A percentile compares a stretch with the other conserved stretches of the same genome.
phyloP scores from a whole-genome alignment of 2,113 vertebrate genomes.

The Cyprinodon tularosa region DNA sequence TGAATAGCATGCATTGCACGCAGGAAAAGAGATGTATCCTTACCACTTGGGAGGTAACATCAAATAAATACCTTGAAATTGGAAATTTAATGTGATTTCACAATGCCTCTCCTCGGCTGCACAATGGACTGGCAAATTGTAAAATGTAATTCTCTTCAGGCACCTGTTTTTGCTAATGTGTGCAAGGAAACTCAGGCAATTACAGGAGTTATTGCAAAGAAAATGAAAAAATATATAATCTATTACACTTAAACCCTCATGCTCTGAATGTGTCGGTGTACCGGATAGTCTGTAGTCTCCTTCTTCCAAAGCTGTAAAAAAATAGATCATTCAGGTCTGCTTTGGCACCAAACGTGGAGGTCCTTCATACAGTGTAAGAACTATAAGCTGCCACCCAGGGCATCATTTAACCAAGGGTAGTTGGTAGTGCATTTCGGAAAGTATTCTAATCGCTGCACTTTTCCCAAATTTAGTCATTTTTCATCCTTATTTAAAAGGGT shows the following conservation, averaged over 20 bases:
- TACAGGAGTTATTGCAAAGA: conserved; percentile 15
- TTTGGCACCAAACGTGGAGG: conserved; percentile 14
- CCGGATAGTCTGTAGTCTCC: conserved; percentile 29
- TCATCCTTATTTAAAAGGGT: too few species aligned
- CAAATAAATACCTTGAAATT: conserved; percentile 61
- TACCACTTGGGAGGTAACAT: not conserved
- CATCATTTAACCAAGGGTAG: too few species aligned
- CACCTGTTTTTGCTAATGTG: not conserved
- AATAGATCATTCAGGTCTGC: conserved; percentile 45
- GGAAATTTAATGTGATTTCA: conserved; percentile 53
- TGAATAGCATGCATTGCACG: not conserved
- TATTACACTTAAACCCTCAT: conserved; percentile 19
- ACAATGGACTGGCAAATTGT: conserved; percentile 7
- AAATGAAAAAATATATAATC: conserved; percentile 21
- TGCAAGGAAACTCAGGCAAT: conserved; percentile 5
- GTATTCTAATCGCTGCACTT: too few species aligned
- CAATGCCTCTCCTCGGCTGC: conserved; percentile 30
- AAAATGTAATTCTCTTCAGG: not conserved
- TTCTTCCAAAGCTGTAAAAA: conserved; percentile 2
- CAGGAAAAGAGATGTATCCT: not conserved
- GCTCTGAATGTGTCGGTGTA: conserved; percentile 15
- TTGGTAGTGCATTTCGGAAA: too few species aligned
- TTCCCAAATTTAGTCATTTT: too few species aligned
- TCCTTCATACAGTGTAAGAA: not conserved
- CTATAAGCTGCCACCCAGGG: too few species aligned